Evolutionary conservation across 35 echinoderm and acorn worm genomes (phyloP).

Genomic region (Lytechinus pictus): DNA sequence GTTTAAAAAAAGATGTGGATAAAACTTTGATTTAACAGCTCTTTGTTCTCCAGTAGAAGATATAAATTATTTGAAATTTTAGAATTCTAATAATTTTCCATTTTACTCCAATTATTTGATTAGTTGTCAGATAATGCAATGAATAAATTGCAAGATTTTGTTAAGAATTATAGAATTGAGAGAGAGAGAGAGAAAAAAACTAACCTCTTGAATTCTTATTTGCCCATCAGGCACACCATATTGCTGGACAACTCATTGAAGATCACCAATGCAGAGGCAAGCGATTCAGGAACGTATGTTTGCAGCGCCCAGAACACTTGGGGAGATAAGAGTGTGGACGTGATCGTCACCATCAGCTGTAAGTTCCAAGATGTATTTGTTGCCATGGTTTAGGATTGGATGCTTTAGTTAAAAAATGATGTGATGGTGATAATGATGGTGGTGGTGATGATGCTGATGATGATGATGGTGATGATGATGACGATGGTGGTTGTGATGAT

Average conservation of each 20-base stretch:
- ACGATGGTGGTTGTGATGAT: neutral
- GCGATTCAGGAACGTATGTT: conserved; percentile 68
- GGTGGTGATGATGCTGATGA: neutral
- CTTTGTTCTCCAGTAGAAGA: no score
- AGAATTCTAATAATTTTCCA: no score
- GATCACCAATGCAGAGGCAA: conserved; percentile 45
- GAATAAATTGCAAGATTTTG: no score
- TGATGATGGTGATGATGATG: neutral
- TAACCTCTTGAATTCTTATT: neutral
- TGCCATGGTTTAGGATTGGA: neutral
- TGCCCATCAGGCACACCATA: conserved; percentile 54
- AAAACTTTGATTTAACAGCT: no score
- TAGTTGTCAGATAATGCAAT: no score
- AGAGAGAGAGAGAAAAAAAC: no score
- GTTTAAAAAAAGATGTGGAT: no score
- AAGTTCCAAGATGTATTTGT: neutral
- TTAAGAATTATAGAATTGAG: no score
- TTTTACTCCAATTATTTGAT: no score
- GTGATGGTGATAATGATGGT: neutral
- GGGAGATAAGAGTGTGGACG: conserved; percentile 50
- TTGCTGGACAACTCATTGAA: conserved; percentile 67
- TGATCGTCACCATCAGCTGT: conserved; percentile 72
- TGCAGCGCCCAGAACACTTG: conserved; percentile 71
- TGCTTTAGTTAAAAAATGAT: neutral
- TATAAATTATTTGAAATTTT: no score